phyloP scores from a whole-genome alignment of 2,888 invertebrate species.

The Brenthis ino region DNA sequence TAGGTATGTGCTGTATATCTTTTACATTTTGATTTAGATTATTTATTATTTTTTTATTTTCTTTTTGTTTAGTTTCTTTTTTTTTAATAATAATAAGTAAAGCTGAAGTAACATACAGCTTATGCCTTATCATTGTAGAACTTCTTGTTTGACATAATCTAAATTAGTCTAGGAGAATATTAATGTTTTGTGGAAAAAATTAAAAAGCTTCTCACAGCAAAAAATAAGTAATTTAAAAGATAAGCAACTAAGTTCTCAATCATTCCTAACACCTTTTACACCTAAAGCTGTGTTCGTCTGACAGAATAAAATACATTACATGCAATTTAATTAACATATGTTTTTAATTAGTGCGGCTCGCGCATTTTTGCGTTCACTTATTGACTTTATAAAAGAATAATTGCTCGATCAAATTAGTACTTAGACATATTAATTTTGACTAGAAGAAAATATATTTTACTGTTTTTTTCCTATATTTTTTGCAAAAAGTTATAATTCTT shows the following conservation, averaged over 20 bases:
- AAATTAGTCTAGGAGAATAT: slow-evolving; percentile 14
- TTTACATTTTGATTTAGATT: neutral
- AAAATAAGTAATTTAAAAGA: slow-evolving; percentile 17
- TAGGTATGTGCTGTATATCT: neutral
- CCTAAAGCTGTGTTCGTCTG: slow-evolving; percentile 22
- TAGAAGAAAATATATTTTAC: neutral
- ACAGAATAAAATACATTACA: slow-evolving; percentile 28
- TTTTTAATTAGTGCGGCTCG: slow-evolving; percentile 25
- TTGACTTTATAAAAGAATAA: slow-evolving; percentile 21
- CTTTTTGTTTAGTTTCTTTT: too few species aligned
- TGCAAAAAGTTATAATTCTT: neutral
- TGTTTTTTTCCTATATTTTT: neutral
- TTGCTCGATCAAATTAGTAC: slow-evolving; percentile 6
- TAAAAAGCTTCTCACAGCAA: slow-evolving; percentile 13
- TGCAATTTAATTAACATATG: slow-evolving; percentile 27
- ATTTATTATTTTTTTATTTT: too few species aligned
- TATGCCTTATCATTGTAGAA: slow-evolving; percentile 8
- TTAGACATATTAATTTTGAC: slow-evolving; percentile 10
- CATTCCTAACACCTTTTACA: slow-evolving; percentile 30
- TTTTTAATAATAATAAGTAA: slow-evolving; percentile 4
- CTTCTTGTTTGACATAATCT: slow-evolving; percentile 18
- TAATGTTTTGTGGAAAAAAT: slow-evolving; percentile 16
- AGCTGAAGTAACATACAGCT: slow-evolving; percentile 14
- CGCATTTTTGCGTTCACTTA: slow-evolving; percentile 16
- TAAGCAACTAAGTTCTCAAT: slow-evolving; percentile 21